Conservation (phyloP, 2,113 vertebrate species). For the Entelurus aequoreus region DNA sequence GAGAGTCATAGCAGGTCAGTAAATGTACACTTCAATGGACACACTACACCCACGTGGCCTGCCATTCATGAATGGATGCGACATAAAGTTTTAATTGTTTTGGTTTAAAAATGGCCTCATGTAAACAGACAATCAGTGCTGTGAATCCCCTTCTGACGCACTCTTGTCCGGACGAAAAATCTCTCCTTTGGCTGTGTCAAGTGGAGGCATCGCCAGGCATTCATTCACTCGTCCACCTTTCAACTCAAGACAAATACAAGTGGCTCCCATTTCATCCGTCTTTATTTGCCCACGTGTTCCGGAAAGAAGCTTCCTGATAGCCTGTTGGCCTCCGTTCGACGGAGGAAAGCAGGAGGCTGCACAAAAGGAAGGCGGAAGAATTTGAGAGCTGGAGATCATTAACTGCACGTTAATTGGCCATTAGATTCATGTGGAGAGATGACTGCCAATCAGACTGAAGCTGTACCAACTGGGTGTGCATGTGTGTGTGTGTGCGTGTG, state of each 20-base stretch:
- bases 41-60: too few relatives aligned
- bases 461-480: slow-evolving; percentile 17
- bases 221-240: slow-evolving; percentile 22
- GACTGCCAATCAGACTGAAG: slow-evolving; percentile 39
- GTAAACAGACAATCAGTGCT: too few relatives aligned
- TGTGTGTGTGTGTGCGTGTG: slow-evolving; percentile 7
- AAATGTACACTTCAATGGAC: too few relatives aligned
- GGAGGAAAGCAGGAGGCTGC: slow-evolving; percentile 4
- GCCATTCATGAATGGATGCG: too few relatives aligned
- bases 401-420: slow-evolving; percentile 51
- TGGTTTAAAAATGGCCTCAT: too few relatives aligned
- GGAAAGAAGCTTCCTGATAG: slow-evolving; percentile 28
- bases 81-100: too few relatives aligned
- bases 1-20: too few relatives aligned
- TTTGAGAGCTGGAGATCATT: slow-evolving; percentile 35
- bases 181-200: slow-evolving; percentile 5
- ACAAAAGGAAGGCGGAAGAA: slow-evolving; percentile 13
- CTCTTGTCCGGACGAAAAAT: not conserved
- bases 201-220: slow-evolving; percentile 7
- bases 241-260: slow-evolving; percentile 25
- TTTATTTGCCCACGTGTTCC: slow-evolving; percentile 30
- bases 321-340: slow-evolving; percentile 6
- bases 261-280: slow-evolving; percentile 19
- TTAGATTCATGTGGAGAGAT: slow-evolving; percentile 47
- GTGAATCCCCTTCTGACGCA: too few relatives aligned